Evolutionary conservation across 2,888 invertebrate species (phyloP), one percentile per base, ranked within the genome.

Genomic region (Sesamia inferens): DNA sequence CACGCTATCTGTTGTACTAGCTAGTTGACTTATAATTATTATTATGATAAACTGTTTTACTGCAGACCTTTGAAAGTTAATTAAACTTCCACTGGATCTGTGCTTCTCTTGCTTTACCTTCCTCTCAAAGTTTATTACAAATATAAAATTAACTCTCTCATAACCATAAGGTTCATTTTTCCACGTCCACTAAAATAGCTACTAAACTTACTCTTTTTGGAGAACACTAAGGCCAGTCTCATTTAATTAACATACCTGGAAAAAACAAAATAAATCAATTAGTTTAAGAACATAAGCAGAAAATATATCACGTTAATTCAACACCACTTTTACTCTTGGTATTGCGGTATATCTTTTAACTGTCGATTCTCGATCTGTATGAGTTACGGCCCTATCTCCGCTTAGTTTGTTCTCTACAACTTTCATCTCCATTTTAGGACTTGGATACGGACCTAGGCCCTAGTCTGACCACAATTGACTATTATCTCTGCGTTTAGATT

Each of bases 381-480:
- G 91, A 94, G 89, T 94, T 93, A 94, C 89, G 83, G 89, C 89
- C 81, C 76, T 88, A 88, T 91, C 87, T 82, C 83, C 79, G 88
- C 88, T 87, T 72, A 74, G 85, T 84, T 79, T 89, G 90, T 88
- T 88, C 85, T 79, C 76, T 73, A 80, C 87, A 88, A 93, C 95
- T 95, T 95, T 95, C 95, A 89, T 94, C 88, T 81, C 94, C 93
- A 90, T 94, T 93, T 94, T 92, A 91, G 93, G 94, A 82, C 84
- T 81, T 90, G 91, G 89, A 87, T 90, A 90, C 88, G 90, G 90
- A 55, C 57, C 24, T n/a, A 31, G 48, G 55, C 88, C 90, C 90
- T 89, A 88, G 74, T 78, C 74, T 74, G 74, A 75, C 79, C 68
- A 85, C 84, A 84, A 88, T 85, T 74, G 78, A 42, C 79, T 79